Evolutionary conservation across 2,888 invertebrate genomes (phyloP), one percentile per base, ranked within the genome.

Genomic region (Bhutanitis thaidina): DNA sequence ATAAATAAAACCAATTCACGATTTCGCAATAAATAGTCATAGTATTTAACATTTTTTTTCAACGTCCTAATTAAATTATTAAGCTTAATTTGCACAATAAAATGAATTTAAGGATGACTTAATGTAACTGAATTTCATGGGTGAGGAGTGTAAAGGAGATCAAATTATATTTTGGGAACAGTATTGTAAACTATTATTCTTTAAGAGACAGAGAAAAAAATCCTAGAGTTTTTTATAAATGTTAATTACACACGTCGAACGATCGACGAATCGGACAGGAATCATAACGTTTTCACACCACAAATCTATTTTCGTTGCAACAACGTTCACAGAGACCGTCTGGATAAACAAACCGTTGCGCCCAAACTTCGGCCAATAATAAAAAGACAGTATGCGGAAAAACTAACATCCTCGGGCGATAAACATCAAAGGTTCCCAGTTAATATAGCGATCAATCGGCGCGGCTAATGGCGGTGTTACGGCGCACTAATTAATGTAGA

Each of bases 331-430:
- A 64, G 67, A 72, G 72, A 73, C 71, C 74, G 83, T 71, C 76
- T 83, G 82, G 84, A 57, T 88, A 89, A 88, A 89, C 86, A 88
- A 74, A 77, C 80, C 71, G 73, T 74, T 69, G 77, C 77, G 83
- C 83, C 88, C 88, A 82, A 88, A 86, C 86, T 86, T 87, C 83
- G 75, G 79, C 79, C 87, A 87, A 88, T 86, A 80, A 87, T 87
- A 88, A 89, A 88, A 88, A 88, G 83, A 79, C 84, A 85, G 78
- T 85, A 79, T 85, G 86, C 85, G 87, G 88, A 87, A 88, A 88
- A 88, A 89, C 88, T 88, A 89, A 89, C 89, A 89, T 88, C 88
- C 88, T 87, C 71, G 69, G 65, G 61, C 73, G 67, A 74, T 86
- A 81, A 84, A 88, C 71, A 71, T 89, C 88, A 89, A 89, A 88